Conservation (phyloP, 1,140 invertebrate species). For the Chymomyza costata region DNA sequence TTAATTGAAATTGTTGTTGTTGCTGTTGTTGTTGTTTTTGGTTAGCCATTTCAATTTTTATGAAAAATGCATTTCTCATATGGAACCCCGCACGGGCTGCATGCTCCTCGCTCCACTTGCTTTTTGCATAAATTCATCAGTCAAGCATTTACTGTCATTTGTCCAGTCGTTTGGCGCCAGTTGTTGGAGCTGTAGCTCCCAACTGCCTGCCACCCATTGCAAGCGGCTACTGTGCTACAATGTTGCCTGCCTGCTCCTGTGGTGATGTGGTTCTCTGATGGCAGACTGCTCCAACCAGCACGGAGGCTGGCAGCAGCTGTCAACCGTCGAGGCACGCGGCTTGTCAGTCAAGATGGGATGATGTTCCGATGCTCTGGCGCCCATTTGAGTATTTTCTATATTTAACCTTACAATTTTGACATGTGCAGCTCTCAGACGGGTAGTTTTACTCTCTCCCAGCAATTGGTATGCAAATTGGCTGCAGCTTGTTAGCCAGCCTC, state of each 20-base stretch:
- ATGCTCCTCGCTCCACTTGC: not conserved
- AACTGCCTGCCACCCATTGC: constrained; percentile 26
- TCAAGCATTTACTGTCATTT: constrained; percentile 56
- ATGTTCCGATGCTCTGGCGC: constrained; percentile 1
- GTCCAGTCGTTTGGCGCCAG: constrained; percentile 44
- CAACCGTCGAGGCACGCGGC: constrained; percentile 65
- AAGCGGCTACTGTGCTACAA: constrained; percentile 31
- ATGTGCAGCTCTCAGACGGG: constrained; percentile 47
- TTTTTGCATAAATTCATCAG: constrained; percentile 69
- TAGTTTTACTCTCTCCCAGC: too few species aligned
- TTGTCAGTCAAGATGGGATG: constrained; percentile 57
- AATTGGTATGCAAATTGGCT: constrained; percentile 68
- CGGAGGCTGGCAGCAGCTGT: constrained; percentile 69
- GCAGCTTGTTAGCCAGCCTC: constrained; percentile 35
- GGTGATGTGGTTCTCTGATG: not conserved
- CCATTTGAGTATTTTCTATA: constrained; percentile 65
- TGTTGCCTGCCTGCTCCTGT: not conserved
- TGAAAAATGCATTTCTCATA: constrained; percentile 68
- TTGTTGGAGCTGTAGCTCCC: constrained; percentile 14
- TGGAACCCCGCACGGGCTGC: constrained; percentile 1
- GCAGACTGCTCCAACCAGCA: constrained; percentile 39
- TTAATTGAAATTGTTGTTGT: constrained; percentile 32
- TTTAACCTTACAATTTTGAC: constrained; percentile 72
- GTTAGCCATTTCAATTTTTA: constrained; percentile 54
- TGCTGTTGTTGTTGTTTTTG: not conserved